Base-by-base conservation (phyloP, 2,113 vertebrate species). In the Thalassarche chlororhynchos region DNA sequence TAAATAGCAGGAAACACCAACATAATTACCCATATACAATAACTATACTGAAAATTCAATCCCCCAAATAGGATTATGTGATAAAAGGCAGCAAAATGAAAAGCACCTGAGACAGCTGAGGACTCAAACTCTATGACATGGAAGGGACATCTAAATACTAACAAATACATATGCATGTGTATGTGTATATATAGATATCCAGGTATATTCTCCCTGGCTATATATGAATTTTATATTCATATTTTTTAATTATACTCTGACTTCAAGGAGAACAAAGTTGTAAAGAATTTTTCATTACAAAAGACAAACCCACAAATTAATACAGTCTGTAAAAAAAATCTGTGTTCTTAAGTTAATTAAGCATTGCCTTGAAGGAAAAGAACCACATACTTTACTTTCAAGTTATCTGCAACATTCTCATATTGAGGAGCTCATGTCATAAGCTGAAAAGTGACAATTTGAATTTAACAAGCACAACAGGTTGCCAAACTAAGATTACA, bases 401-500 rank as follows among this genome's bases (percentile, higher is more conserved):
- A 60, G 34, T 71, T 65, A 84, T 38, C 28, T 76, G 19, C 29
- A 86, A 36, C n/a, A 38, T 49, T 86, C 49, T 71, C 7, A 46
- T 55, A 85, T 70, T 81, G 52, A 77, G 90, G 78, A 44, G 26
- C 47, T 94, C 46, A 60, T 4, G 3, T 62, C 85, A 91, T 49
- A 26, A 87, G 40, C 52, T 91, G 40, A 86, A 81, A 86, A 95
- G 57, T 51, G 95, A 94, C 97, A 89, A 97, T 95, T 97, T 98
- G 96, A 97, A 98, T 91, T 90, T 89, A 98, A 98, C 91, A 98
- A 95, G 97, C 95, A 96, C 89, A 79, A 95, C 58, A 94, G 32
- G 44, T 94, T 97, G 97, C 97, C 96, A 98, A 98, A 97, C 88
- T 97, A 97, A 96, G 97, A 98, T 98, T 98, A 98, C 94, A 93